phyloP scores from a whole-genome alignment of 1,140 invertebrate species.

The Carposina sasakii region DNA sequence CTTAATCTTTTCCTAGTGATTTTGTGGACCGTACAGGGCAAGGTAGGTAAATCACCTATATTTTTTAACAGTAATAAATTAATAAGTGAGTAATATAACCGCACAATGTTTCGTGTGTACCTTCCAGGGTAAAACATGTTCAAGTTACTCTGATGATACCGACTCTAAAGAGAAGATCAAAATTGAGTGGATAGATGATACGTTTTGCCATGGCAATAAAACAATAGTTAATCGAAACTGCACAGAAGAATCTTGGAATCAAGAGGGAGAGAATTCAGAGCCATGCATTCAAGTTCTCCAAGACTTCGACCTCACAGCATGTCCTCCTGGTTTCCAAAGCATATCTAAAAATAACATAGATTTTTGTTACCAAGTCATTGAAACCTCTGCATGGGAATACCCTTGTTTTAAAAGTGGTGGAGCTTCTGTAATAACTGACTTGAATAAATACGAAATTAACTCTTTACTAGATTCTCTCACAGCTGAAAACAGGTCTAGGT shows the following conservation, averaged over 20 bases:
- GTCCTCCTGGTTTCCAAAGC: constrained; percentile 43
- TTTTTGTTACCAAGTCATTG: constrained; percentile 47
- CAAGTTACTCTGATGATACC: too few relatives aligned
- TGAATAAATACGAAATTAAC: constrained; percentile 31
- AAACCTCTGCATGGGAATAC: constrained; percentile 36
- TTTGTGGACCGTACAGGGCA: too few relatives aligned
- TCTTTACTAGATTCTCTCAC: constrained; percentile 37
- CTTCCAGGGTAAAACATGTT: too few relatives aligned
- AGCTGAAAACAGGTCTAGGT: constrained; percentile 31
- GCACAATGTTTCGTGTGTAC: too few relatives aligned
- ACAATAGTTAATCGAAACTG: constrained; percentile 45
- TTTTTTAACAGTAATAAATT: too few relatives aligned
- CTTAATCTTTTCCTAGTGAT: too few relatives aligned
- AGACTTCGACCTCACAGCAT: constrained; percentile 33
- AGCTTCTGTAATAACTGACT: constrained; percentile 45
- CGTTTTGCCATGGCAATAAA: constrained; percentile 35
- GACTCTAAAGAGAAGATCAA: neutral
- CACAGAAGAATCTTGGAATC: constrained; percentile 33
- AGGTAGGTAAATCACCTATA: too few relatives aligned
- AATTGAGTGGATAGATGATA: neutral
- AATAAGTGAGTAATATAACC: too few relatives aligned
- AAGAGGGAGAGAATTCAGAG: constrained; percentile 20
- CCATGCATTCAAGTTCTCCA: constrained; percentile 38
- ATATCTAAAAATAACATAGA: constrained; percentile 39
- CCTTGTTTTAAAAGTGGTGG: constrained; percentile 52